These are phyloP conservation scores for Tinamus guttatus DNA, from an alignment of 2,113 vertebrate genomes.

Conservation along the genomic window DNA sequence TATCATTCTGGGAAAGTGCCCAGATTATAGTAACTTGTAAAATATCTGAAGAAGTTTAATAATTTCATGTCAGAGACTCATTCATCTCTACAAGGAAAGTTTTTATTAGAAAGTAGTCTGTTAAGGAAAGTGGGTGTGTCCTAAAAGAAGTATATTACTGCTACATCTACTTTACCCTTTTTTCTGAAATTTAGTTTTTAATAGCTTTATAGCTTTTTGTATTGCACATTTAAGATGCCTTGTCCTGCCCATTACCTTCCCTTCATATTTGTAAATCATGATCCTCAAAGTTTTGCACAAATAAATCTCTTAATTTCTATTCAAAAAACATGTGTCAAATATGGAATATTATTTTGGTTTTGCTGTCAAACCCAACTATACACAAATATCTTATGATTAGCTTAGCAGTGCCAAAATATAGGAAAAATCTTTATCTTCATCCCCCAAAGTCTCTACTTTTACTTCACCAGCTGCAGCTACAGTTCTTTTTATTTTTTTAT, in stretches of 20 bases:
- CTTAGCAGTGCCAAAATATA: neutral
- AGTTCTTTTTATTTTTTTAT: neutral
- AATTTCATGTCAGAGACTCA: neutral
- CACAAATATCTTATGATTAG: neutral
- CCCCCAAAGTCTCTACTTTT: neutral
- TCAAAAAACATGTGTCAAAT: neutral
- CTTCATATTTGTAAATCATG: neutral
- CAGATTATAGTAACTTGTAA: neutral
- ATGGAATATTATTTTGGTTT: neutral
- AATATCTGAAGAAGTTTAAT: neutral
- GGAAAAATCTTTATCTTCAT: neutral
- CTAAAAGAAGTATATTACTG: neutral
- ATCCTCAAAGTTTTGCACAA: neutral
- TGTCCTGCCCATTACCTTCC: neutral
- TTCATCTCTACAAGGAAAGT: neutral
- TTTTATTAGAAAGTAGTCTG: neutral
- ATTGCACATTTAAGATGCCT: neutral
- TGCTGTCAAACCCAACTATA: neutral
- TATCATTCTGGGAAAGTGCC: neutral
- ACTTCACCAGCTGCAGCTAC: neutral
- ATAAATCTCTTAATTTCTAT: neutral
- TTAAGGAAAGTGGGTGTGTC: neutral
- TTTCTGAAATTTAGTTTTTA: neutral
- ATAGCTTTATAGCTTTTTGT: neutral
- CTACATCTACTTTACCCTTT: neutral